These are phyloP conservation scores for Dryobotodes eremita DNA, from an alignment of 2,888 invertebrate species.

Conservation along the genomic window DNA sequence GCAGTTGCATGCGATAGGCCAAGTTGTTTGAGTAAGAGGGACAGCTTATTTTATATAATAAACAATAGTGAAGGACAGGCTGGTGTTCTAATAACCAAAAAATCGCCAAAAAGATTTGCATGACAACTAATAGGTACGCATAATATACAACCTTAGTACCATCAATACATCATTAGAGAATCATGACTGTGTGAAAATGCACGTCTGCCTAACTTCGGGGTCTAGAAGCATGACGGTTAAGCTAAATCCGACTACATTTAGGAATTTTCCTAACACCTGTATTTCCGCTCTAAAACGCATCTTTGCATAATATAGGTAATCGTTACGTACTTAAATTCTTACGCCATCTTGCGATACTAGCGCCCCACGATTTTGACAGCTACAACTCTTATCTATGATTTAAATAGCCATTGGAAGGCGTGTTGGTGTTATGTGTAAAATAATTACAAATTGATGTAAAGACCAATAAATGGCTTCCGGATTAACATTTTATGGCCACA, in stretches of 20 bases:
- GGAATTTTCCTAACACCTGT: constrained; percentile 59
- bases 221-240: constrained; percentile 2
- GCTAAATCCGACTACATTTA: constrained; percentile 36
- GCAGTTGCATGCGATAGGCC: neutral
- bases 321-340: constrained; percentile 55
- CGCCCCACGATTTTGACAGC: constrained; percentile 45
- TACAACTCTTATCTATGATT: constrained; percentile 50
- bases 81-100: neutral
- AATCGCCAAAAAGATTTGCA: neutral
- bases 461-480: constrained; percentile 56
- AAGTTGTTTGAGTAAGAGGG: neutral
- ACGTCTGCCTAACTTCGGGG: neutral
- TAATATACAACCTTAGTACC: neutral
- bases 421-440: constrained; percentile 51
- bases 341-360: constrained; percentile 61
- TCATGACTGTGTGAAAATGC: constrained; percentile 5
- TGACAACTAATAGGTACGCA: neutral
- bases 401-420: constrained; percentile 52
- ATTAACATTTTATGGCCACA: constrained; percentile 44
- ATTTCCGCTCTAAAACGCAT: constrained; percentile 68
- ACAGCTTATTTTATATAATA: neutral
- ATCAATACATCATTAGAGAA: constrained; percentile 5
- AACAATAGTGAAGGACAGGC: neutral
- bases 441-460: constrained; percentile 59
- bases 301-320: constrained; percentile 62